A percentile compares a stretch with the other conserved stretches of the same genome.
phyloP scores from a whole-genome alignment of 2,797 vertebrate genomes.

The Spea hammondii region DNA sequence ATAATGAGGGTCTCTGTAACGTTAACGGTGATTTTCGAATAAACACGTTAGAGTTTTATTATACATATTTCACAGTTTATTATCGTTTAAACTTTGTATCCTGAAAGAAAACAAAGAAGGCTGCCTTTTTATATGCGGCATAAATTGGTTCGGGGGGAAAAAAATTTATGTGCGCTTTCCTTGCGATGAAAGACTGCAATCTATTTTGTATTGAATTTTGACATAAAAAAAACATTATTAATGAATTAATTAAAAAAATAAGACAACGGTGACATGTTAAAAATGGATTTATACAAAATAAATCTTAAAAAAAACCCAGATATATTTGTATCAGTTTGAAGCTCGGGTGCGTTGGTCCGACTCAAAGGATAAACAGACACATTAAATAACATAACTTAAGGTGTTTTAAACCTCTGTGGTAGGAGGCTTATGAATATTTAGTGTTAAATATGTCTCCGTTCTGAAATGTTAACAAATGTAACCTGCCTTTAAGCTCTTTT shows the following conservation, averaged over 20 bases:
- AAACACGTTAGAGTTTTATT: conserved; percentile 10
- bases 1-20: conserved; percentile 7
- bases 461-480: conserved; percentile 21
- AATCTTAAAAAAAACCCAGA: conserved; percentile 65
- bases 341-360: neutral
- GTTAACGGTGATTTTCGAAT: conserved; percentile 22
- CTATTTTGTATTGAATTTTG: conserved; percentile 72
- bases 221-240: conserved; percentile 61
- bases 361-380: conserved; percentile 10
- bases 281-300: conserved; percentile 67
- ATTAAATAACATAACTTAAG: conserved; percentile 29
- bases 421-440: conserved; percentile 42
- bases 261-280: conserved; percentile 66
- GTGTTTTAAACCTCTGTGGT: conserved; percentile 19
- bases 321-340: conserved; percentile 46
- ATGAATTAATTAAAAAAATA: conserved; percentile 76
- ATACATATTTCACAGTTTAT: conserved; percentile 10
- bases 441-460: neutral
- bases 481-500: neutral
- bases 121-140: conserved; percentile 57
- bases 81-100: conserved; percentile 56
- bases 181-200: conserved; percentile 70
- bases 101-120: conserved; percentile 67
- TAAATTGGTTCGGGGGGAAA: conserved; percentile 79
- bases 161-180: conserved; percentile 79